Evolutionary conservation across 2,113 vertebrate genomes (phyloP).

Genomic region (Brienomyrus brachyistius): DNA sequence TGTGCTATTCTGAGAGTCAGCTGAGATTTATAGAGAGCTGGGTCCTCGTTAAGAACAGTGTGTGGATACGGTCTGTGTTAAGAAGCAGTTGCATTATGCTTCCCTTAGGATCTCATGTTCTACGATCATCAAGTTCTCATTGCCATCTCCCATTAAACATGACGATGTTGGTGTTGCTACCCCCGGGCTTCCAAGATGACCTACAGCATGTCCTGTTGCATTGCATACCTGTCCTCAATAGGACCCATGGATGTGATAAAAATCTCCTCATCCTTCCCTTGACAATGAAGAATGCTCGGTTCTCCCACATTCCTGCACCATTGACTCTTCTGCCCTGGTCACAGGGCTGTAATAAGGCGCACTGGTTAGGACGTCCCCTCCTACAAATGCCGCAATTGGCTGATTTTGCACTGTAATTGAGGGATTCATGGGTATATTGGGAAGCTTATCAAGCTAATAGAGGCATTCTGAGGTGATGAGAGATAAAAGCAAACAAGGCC

Average conservation of each 20-base stretch:
- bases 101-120: not conserved
- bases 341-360: not conserved
- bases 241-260: not conserved
- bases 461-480: not conserved
- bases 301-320: not conserved
- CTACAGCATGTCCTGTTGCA: not conserved
- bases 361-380: not conserved
- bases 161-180: not conserved
- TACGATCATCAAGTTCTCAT: not conserved
- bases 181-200: not conserved
- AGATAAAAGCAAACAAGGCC: not conserved
- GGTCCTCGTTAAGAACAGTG: not conserved
- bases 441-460: not conserved
- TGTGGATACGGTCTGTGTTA: not conserved
- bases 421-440: not conserved
- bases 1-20: not conserved
- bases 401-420: not conserved
- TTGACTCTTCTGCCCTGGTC: not conserved
- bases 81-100: not conserved
- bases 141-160: not conserved
- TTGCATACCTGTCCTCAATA: not conserved
- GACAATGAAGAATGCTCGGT: not conserved
- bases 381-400: not conserved
- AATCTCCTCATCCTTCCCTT: not conserved
- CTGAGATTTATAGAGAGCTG: not conserved